Evolutionary conservation across 2,797 vertebrate genomes (phyloP), one percentile per base, ranked within the genome.

Genomic region (Cyclopterus lumpus): DNA sequence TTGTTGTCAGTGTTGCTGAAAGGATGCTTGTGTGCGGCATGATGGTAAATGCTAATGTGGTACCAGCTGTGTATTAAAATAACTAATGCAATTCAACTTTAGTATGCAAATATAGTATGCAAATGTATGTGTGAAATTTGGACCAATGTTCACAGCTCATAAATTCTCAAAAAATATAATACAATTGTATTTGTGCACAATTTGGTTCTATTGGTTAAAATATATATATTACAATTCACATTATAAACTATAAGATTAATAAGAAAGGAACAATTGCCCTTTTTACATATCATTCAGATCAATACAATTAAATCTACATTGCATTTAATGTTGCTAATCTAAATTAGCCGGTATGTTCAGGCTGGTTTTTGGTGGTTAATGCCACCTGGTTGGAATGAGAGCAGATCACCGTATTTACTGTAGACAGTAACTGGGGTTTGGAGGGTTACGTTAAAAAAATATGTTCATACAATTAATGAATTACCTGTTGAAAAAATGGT

Each of bases 1-100:
- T 40, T 78, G 59, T 69, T 48, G 51, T 76, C 53, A 81, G 6
- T 67, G 69, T 34, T 7, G 16, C 22, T 84, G 77, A 84, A 84
- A 77, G 64, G 64, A 53, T 34, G 57, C 51, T 69, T 85, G 79
- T 75, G 72, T 74, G 44, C 34, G 54, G 67, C 36, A 55, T 64
- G 65, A 82, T 77, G 72, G 72, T 59, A 71, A 83, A 87, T 81
- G 69, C 65, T 71, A 87, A 85, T 81, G 66, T 73, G 62, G 54
- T 53, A 40, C 70, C 64, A 85, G 72, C 77, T 82, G 62, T 77
- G 53, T 44, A 68, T 59, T 11, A 81, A 81, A 75, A 42, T 9
- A 66, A 78, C 26, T 57, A 70, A 72, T 48, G 40, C 60, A 68
- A 34, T 36, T 20, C 30, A 46, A 59, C 65, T 48, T 62, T 14